Evolutionary conservation across 2,797 vertebrate species (phyloP), one percentile per base, ranked within the genome.

Genomic region (Falco rusticolus): DNA sequence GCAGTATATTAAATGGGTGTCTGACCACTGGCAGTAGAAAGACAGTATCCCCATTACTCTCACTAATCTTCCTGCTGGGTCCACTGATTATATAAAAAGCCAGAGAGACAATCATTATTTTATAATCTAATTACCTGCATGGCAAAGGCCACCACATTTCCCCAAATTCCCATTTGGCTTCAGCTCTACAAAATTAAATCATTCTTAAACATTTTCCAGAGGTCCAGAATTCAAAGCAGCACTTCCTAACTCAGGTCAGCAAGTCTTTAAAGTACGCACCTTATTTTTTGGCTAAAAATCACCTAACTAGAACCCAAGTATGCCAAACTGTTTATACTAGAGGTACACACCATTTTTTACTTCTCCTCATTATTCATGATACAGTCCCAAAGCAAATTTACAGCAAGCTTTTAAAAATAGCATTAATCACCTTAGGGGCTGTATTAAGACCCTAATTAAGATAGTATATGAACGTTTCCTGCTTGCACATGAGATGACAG

Each of bases 351-450:
- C 6, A 53, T 80, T 85, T 94, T 91, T 79, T 19, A 28, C 43
- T 89, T 79, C 65, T 83, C 11, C 25, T 91, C 91, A 79, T 94
- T 87, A 84, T 63, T 87, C 89, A 48, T 50, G 31, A 57, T 43
- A 70, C 5, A 79, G 88, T 94, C 91, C 91, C 89, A 88, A 66
- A 85, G 80, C 83, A 94, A 84, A 91, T 95, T 89, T 84, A 81
- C 37, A 76, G 59, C n/a, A 76, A 70, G 72, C 11, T 88, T 87
- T 69, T 94, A 94, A 96, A 97, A 97, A 91, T 94, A 96, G 95
- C 83, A 77, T 64, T 89, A 94, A 91, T 94, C 82, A 76, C 84
- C 74, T 72, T 78, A 86, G 85, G 68, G 83, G 68, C n/a, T 93
- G 66, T 84, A 72, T 60, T 84, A 88, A 94, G 77, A 84, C 74